Evolutionary conservation across 2,113 vertebrate species (phyloP).

Genomic region (Machaerirhynchus nigripectus): DNA sequence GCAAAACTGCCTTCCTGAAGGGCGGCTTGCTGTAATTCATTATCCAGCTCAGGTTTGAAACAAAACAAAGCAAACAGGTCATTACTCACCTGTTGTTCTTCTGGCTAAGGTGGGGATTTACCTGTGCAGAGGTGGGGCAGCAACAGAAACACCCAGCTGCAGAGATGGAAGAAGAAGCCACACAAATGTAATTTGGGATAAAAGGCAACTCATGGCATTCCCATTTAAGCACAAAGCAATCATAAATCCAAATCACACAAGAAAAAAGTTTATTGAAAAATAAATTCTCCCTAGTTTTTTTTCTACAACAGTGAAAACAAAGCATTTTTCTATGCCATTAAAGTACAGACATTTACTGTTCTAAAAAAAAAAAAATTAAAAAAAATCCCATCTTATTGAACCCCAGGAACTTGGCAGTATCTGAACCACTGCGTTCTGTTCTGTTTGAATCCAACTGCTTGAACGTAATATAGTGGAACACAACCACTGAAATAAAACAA

Average conservation of each 20-base stretch:
- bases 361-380: neutral
- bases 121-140: neutral
- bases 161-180: neutral
- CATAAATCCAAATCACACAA: slow-evolving; percentile 76
- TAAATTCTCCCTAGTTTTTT: slow-evolving; percentile 91
- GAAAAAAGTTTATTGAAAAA: slow-evolving; percentile 95
- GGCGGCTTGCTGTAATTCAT: neutral
- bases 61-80: neutral
- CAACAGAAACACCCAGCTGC: neutral
- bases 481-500: slow-evolving; percentile 5
- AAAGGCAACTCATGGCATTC: neutral
- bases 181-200: neutral
- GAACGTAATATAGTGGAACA: slow-evolving; percentile 65
- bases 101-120: neutral
- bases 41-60: neutral
- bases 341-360: slow-evolving; percentile 71
- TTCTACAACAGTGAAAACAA: slow-evolving; percentile 80
- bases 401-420: slow-evolving; percentile 41
- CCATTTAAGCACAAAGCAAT: slow-evolving; percentile 39
- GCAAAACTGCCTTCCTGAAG: neutral
- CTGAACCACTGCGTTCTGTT: slow-evolving; percentile 27
- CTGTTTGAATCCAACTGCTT: slow-evolving; percentile 46
- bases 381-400: neutral
- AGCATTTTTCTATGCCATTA: slow-evolving; percentile 67
- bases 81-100: neutral